Evolutionary conservation across 1,140 invertebrate species (phyloP), one percentile per base, ranked within the genome.

Genomic region (Bombus turneri): DNA sequence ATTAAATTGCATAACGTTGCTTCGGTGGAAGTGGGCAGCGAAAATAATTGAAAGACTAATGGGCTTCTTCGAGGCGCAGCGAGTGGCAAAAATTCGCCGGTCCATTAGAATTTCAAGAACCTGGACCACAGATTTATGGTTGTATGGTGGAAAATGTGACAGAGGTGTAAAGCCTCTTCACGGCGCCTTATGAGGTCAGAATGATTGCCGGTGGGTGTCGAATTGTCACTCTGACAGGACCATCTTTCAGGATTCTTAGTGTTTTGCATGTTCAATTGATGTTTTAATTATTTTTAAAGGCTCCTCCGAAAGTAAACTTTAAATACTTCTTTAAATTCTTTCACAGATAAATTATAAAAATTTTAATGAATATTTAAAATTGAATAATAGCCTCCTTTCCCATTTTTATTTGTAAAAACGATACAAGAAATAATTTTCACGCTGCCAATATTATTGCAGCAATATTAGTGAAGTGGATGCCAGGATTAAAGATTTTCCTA

Each of bases 1-100:
- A 90, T 90, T 90, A 88, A 90, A 90, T 90, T 90, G 89, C 86
- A 83, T 90, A 90, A 87, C 82, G 71, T 72, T 47, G 81, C 81
- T 39, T 69, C 59, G 80, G 39, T 47, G 47, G 64, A 68, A 85
- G 86, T 90, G 80, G 86, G 77, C 47, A 90, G 88, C 53, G 69
- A 81, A 73, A 57, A 83, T 90, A 90, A 90, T 90, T 90, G 88
- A 87, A 88, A 90, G 73, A 68, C 78, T 85, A 81, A 87, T 87
- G 81, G 47, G 39, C 53, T 84, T 64, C 59, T 80, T 66, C 9
- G 37, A 22, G 85, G 75, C 69, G 34, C 12, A 59, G 22, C 59
- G n/a, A 41, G 74, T 10, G 59, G 72, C 62, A 53, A 79, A 59
- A 71, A 59, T 62, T 41, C 39, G 6, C 10, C 6, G 22, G 34